A percentile compares a stretch with the other conserved stretches of the same genome.
Conservation (phyloP, 1,140 invertebrate species). For the Ostrea edulis region DNA sequence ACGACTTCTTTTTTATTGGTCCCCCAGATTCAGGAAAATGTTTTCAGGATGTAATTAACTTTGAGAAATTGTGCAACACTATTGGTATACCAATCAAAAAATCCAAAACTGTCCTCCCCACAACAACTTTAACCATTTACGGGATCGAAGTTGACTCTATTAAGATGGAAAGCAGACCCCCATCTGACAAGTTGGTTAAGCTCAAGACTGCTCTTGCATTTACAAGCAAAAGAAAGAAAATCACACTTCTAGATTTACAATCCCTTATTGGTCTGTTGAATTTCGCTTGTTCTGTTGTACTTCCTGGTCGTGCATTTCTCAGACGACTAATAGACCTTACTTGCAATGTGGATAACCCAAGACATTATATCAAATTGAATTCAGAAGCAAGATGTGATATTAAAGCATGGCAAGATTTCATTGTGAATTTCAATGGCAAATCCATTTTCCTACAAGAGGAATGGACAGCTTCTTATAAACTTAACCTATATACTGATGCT, state of each 20-base stretch:
- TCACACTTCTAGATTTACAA: slow-evolving; percentile 21
- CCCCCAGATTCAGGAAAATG: slow-evolving; percentile 34
- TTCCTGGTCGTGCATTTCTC: slow-evolving; percentile 39
- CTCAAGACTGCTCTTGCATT: background rate
- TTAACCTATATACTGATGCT: slow-evolving; percentile 40
- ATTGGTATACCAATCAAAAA: slow-evolving; percentile 53
- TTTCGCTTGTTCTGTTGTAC: slow-evolving; percentile 4
- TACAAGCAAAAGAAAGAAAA: background rate
- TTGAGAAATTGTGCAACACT: slow-evolving; percentile 14
- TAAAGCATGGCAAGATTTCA: slow-evolving; percentile 39
- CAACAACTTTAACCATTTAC: slow-evolving; percentile 43
- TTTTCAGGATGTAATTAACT: slow-evolving; percentile 23
- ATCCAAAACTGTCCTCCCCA: slow-evolving; percentile 45
- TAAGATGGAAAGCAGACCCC: slow-evolving; percentile 46
- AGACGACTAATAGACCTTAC: slow-evolving; percentile 51
- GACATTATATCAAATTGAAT: slow-evolving; percentile 49
- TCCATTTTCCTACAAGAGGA: slow-evolving; percentile 35
- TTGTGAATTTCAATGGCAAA: slow-evolving; percentile 33
- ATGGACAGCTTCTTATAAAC: slow-evolving; percentile 12
- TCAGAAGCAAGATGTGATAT: slow-evolving; percentile 40
- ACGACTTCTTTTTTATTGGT: slow-evolving; percentile 59
- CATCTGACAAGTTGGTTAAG: slow-evolving; percentile 23
- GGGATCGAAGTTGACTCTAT: slow-evolving; percentile 51
- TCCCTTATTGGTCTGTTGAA: slow-evolving; percentile 20
- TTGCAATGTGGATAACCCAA: slow-evolving; percentile 29